Evolutionary conservation across 2,797 vertebrate species (phyloP), one percentile per base, ranked within the genome.

Genomic region (Sebastes nivosus): DNA sequence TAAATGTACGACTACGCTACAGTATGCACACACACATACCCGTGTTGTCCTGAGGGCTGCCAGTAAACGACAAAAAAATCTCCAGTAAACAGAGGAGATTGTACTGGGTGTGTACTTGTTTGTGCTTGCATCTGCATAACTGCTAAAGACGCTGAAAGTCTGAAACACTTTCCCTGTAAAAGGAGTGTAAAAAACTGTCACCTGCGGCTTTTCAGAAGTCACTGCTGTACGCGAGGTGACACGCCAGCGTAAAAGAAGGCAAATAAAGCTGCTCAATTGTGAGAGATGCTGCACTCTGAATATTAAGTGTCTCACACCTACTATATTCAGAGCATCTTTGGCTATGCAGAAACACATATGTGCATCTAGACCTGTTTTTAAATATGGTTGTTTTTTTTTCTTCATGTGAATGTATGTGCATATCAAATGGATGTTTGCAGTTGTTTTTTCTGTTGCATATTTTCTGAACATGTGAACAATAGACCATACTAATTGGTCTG

Each of bases 11-110:
- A 46, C 42, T 46, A 70, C 34, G 27, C 30, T 8, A n/a, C 52
- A 59, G 42, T 18, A 46, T 38, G 54, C 46, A 68, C 54, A 68
- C 68, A 69, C 68, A 36, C n/a, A 3, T 32, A 2, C 32, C 4
- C 18, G 2, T 68, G 46, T 73, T 67, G 30, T 72, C 68, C 80
- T 65, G 29, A 72, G 50, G 67, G 65, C 72, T 83, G 67, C 54
- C 25, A 36, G 22, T 22, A 20, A 72, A 68, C 18, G 58, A 54
- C 13, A 72, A 61, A 25, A 67, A 25, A 34, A 46, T 57, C 54
- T 7, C 8, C 11, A 59, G 57, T 57, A 58, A 84, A 79, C 30
- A 72, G 9, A 71, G 12, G 0, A 57, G 24, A 80, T 30, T 50
- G 52, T 38, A n/a, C 20, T 52, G 27, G n/a, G 12, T 32, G 69